These are phyloP conservation scores for Parnassius smintheus DNA, from an alignment of 2,888 invertebrate species.

Conservation along the genomic window DNA sequence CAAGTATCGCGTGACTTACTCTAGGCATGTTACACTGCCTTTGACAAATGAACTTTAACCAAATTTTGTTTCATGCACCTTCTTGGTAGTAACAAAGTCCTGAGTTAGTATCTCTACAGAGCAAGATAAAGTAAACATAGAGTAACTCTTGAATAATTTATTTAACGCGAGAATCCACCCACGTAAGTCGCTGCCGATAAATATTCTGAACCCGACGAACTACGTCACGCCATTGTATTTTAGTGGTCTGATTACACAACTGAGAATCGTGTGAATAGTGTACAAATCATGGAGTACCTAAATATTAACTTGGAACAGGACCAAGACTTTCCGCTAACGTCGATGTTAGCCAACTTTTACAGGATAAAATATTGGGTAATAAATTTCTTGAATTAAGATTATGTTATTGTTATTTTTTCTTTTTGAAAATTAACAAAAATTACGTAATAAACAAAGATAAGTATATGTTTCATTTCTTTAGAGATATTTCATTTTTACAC, in stretches of 20 bases:
- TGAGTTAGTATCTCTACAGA: no score
- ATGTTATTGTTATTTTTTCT: neutral
- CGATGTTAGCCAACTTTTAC: slow-evolving; percentile 4
- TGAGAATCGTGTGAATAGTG: slow-evolving; percentile 27
- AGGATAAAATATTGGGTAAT: neutral
- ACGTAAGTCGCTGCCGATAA: slow-evolving; percentile 30
- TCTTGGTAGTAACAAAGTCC: no score
- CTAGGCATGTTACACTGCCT: no score
- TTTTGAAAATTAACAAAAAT: neutral
- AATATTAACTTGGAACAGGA: slow-evolving; percentile 33
- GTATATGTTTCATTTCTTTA: no score
- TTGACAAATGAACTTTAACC: no score
- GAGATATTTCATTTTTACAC: no score
- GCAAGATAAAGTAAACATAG: no score
- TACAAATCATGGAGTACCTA: slow-evolving; percentile 15
- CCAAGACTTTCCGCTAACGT: slow-evolving; percentile 33
- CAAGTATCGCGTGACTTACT: no score
- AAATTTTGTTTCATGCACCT: no score
- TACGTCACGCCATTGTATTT: slow-evolving; percentile 31
- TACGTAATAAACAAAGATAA: no score
- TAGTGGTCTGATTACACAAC: slow-evolving; percentile 32
- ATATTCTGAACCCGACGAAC: slow-evolving; percentile 28
- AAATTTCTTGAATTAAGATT: no score
- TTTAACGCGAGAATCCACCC: slow-evolving; percentile 36
- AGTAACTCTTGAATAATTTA: slow-evolving; percentile 50